A percentile compares a stretch with the other conserved stretches of the same genome.
phyloP scores from a whole-genome alignment of 2,888 invertebrate species.

The Macaria liturata region DNA sequence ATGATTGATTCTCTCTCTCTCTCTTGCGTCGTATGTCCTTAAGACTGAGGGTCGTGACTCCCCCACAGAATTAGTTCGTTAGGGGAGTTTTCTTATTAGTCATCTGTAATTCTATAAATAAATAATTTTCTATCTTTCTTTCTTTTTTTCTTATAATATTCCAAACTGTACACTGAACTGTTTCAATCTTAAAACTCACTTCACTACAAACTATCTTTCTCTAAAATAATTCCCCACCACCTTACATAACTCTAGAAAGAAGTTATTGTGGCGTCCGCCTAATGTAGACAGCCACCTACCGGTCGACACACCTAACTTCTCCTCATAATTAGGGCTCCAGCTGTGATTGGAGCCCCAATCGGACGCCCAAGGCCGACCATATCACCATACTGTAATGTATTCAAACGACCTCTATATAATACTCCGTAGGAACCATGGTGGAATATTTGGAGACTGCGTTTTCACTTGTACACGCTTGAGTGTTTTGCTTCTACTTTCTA shows the following conservation, averaged over 20 bases:
- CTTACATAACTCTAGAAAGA: constrained; percentile 25
- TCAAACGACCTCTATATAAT: constrained; percentile 24
- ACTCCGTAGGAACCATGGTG: not conserved
- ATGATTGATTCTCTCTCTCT: too few relatives aligned
- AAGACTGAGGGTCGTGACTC: too few relatives aligned
- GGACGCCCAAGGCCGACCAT: constrained; percentile 23
- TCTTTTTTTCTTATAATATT: too few relatives aligned
- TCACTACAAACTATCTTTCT: too few relatives aligned
- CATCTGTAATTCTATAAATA: too few relatives aligned
- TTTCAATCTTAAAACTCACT: too few relatives aligned
- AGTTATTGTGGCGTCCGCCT: constrained; percentile 41
- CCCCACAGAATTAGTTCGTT: too few relatives aligned
- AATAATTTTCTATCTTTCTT: too few relatives aligned
- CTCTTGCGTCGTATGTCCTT: too few relatives aligned
- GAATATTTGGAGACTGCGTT: constrained; percentile 11
- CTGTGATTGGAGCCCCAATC: constrained; percentile 39
- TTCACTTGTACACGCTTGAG: constrained; percentile 2
- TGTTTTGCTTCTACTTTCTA: too few relatives aligned
- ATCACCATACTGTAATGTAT: constrained; percentile 32
- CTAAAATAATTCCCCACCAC: constrained; percentile 29
- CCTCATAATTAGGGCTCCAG: constrained; percentile 39
- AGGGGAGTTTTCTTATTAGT: too few relatives aligned
- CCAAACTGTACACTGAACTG: too few relatives aligned
- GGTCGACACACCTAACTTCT: constrained; percentile 41
- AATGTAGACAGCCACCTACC: constrained; percentile 53